phyloP scores from a whole-genome alignment of 2,113 vertebrate species.

The Chloroceryle aenea region DNA sequence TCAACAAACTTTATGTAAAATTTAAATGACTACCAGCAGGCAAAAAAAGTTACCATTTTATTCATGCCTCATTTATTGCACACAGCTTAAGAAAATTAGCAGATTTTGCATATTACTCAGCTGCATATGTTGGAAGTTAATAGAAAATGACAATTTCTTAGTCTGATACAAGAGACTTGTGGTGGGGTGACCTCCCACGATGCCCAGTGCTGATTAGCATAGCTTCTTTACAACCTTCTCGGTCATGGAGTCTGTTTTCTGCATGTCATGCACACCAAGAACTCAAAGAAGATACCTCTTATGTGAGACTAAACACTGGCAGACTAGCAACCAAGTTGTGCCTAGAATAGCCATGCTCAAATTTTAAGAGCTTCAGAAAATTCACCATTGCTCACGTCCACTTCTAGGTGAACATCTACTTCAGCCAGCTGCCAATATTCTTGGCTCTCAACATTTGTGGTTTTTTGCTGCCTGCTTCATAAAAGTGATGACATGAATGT shows the following conservation, averaged over 20 bases:
- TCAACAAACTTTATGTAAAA: conserved; percentile 49
- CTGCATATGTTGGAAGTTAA: conserved; percentile 55
- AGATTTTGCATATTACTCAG: conserved; percentile 55
- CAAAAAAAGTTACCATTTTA: conserved; percentile 44
- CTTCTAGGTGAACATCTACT: background rate
- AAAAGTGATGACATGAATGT: background rate
- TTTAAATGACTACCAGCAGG: conserved; percentile 55
- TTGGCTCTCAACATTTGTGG: accelerated
- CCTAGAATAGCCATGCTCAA: background rate
- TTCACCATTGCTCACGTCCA: background rate
- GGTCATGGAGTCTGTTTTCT: no score
- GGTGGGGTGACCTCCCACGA: no score
- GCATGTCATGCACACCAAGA: background rate
- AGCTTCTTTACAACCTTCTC: no score
- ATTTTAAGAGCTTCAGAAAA: background rate
- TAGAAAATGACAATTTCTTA: conserved; percentile 23
- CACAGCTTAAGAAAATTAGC: conserved; percentile 66
- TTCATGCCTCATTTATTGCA: conserved; percentile 62
- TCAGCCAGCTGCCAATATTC: background rate
- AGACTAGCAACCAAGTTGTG: background rate
- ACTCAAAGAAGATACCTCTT: background rate
- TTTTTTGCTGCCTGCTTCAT: background rate
- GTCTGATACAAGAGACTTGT: background rate
- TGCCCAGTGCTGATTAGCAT: no score
- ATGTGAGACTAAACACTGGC: background rate